Conservation (phyloP, 2,888 invertebrate genomes). For the Parasteatoda lunata region DNA sequence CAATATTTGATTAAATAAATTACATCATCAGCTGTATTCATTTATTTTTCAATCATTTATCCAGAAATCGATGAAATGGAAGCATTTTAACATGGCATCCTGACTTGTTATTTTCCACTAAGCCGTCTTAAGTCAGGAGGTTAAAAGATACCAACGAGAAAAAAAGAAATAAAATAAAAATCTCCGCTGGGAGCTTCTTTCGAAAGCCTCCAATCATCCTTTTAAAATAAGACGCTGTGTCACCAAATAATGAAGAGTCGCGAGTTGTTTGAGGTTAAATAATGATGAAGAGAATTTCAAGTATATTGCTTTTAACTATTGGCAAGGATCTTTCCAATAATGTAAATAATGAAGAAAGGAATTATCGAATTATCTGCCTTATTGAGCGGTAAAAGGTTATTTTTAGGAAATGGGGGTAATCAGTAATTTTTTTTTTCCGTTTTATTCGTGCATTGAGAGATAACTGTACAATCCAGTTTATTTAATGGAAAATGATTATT, state of each 20-base stretch:
- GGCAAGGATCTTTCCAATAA: background rate
- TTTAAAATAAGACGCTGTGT: background rate
- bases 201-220: background rate
- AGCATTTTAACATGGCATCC: background rate
- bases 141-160: too few species aligned
- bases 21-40: too few species aligned
- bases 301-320: too few species aligned
- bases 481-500: slow-evolving; percentile 1
- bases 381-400: slow-evolving; percentile 9
- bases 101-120: background rate
- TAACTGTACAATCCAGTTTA: background rate
- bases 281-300: background rate
- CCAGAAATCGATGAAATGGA: background rate
- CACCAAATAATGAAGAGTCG: background rate
- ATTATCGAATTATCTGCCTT: slow-evolving; percentile 14
- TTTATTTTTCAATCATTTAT: background rate
- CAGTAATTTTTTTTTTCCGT: background rate
- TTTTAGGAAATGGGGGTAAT: background rate
- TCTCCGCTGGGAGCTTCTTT: background rate
- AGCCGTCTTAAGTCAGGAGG: too few species aligned
- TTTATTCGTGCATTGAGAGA: background rate
- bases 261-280: slow-evolving; percentile 1
- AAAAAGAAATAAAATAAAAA: background rate
- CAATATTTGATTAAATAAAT: too few species aligned
- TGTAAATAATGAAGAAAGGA: background rate